These are phyloP conservation scores for Odontamblyopus rebecca DNA, from an alignment of 2,797 vertebrate genomes.

Conservation along the genomic window DNA sequence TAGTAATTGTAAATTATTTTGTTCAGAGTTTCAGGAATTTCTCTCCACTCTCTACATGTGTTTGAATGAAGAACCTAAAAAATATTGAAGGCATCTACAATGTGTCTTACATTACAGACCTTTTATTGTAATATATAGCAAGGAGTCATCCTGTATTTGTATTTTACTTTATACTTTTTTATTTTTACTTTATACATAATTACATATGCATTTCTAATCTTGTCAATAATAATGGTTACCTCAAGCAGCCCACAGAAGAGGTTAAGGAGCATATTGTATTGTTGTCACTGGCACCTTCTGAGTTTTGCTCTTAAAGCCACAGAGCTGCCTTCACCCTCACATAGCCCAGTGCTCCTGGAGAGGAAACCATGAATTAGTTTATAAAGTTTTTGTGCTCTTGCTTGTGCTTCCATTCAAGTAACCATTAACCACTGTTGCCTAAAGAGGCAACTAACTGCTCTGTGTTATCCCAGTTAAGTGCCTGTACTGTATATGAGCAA, in stretches of 20 bases:
- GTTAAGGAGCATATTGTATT: slow-evolving; percentile 66
- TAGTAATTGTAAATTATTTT: neutral
- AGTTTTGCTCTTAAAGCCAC: slow-evolving; percentile 67
- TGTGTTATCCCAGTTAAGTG: slow-evolving; percentile 24
- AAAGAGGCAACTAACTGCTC: slow-evolving; percentile 21
- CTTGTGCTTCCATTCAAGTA: slow-evolving; percentile 3
- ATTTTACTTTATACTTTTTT: too few species aligned
- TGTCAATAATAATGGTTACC: slow-evolving; percentile 80
- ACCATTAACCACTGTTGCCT: slow-evolving; percentile 3
- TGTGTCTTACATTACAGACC: neutral
- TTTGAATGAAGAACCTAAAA: neutral
- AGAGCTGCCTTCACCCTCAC: slow-evolving; percentile 38
- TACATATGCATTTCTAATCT: slow-evolving; percentile 68
- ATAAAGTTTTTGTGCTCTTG: slow-evolving; percentile 20
- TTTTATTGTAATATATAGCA: neutral
- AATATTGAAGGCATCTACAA: neutral
- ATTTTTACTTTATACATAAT: neutral
- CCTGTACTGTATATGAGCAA: slow-evolving; percentile 41
- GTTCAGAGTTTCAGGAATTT: neutral
- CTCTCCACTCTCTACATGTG: neutral
- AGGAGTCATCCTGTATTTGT: too few species aligned
- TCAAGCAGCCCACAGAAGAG: slow-evolving; percentile 71
- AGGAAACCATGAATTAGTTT: slow-evolving; percentile 10
- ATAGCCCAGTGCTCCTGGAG: slow-evolving; percentile 14
- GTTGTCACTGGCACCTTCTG: slow-evolving; percentile 72